phyloP scores from a whole-genome alignment of 2,888 invertebrate genomes.

The Spodoptera exigua region DNA sequence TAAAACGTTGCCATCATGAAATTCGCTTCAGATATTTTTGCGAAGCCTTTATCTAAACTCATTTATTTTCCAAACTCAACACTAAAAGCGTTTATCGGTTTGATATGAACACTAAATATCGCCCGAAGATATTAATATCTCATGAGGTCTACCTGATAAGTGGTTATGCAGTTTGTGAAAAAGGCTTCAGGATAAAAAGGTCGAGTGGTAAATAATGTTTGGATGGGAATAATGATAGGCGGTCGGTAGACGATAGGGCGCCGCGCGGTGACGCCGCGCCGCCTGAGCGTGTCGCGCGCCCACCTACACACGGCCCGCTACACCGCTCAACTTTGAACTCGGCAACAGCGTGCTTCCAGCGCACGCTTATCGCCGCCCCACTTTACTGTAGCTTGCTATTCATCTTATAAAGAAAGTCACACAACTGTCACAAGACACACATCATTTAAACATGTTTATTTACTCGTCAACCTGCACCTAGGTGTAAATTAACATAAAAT shows the following conservation, averaged over 20 bases:
- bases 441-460: conserved; percentile 25
- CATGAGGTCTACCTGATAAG: conserved; percentile 50
- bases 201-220: conserved; percentile 64
- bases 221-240: conserved; percentile 80
- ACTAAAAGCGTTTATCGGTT: conserved; percentile 40
- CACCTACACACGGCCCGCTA: conserved; percentile 52
- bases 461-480: conserved; percentile 20
- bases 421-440: conserved; percentile 15
- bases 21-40: conserved; percentile 6
- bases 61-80: conserved; percentile 37
- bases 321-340: conserved; percentile 49
- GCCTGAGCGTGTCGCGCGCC: conserved; percentile 71
- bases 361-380: conserved; percentile 34
- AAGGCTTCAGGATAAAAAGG: conserved; percentile 59
- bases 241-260: conserved; percentile 86
- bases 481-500: conserved; percentile 25
- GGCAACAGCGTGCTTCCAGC: conserved; percentile 13
- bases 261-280: conserved; percentile 80
- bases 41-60: conserved; percentile 31
- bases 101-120: conserved; percentile 42
- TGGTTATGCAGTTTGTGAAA: conserved; percentile 49
- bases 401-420: conserved; percentile 35
- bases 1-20: neutral
- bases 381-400: conserved; percentile 15
- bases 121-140: conserved; percentile 42